Conservation (phyloP, 2,797 vertebrate genomes). For the Erethizon dorsatum region DNA sequence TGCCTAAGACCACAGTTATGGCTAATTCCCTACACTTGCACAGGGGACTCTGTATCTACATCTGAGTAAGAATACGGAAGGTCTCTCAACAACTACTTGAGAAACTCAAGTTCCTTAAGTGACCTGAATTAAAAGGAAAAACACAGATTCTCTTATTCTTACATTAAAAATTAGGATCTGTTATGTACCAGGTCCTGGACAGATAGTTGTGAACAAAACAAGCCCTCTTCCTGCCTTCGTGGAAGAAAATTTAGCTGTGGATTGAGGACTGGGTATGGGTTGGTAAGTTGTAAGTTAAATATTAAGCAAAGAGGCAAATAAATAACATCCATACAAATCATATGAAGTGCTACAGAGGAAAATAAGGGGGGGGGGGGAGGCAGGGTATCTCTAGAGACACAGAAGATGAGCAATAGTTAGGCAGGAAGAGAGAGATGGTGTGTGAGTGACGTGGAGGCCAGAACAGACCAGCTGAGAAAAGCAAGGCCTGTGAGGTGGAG, state of each 20-base stretch:
- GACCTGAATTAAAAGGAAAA: background rate
- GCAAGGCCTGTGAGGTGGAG: background rate
- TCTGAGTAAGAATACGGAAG: background rate
- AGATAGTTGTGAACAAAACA: background rate
- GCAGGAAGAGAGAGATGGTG: background rate
- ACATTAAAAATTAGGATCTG: background rate
- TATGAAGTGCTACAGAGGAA: background rate
- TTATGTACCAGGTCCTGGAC: background rate
- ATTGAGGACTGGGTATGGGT: background rate
- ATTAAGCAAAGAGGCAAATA: slow-evolving; percentile 4
- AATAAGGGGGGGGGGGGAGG: background rate
- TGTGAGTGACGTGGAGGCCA: background rate
- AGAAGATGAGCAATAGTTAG: background rate
- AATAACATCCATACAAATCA: background rate
- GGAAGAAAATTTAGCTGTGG: background rate
- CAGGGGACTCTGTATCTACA: background rate
- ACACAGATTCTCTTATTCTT: background rate
- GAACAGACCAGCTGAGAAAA: background rate
- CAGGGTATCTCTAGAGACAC: background rate
- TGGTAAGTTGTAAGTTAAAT: background rate
- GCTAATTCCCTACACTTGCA: background rate
- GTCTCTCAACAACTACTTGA: background rate
- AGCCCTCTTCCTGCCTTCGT: background rate
- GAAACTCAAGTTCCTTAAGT: slow-evolving; percentile 32
- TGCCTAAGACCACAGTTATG: background rate